phyloP scores from a whole-genome alignment of 1,140 invertebrate genomes.

The Drosophila novamexicana region DNA sequence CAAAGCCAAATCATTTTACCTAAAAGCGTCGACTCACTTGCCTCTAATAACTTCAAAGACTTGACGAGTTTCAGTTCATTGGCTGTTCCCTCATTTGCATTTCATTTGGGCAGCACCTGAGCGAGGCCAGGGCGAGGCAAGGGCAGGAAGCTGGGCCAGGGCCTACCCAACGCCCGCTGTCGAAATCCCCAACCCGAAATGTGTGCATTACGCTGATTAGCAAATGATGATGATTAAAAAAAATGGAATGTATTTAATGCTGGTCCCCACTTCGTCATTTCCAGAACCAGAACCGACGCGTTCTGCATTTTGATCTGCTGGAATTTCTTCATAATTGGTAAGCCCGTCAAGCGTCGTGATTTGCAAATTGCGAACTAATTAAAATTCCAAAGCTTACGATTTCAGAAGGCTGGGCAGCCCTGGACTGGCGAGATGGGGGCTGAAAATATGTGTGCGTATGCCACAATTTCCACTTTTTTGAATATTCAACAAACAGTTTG shows the following conservation, averaged over 20 bases:
- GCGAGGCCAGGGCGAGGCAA: too few relatives aligned
- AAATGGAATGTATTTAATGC: slow-evolving; percentile 27
- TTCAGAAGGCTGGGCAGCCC: slow-evolving; percentile 1
- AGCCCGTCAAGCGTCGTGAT: slow-evolving; percentile 68
- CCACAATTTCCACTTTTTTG: slow-evolving; percentile 16
- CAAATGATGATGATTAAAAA: slow-evolving; percentile 71
- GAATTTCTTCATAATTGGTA: slow-evolving; percentile 70
- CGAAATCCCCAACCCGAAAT: neutral
- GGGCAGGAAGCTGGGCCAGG: neutral
- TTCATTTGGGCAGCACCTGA: slow-evolving; percentile 28
- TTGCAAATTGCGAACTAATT: slow-evolving; percentile 68
- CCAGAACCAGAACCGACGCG: slow-evolving; percentile 15
- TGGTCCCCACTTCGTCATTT: neutral
- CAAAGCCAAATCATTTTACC: slow-evolving; percentile 24
- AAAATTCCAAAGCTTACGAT: slow-evolving; percentile 43
- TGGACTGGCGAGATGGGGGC: too few relatives aligned
- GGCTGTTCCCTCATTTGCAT: slow-evolving; percentile 55
- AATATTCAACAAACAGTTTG: slow-evolving; percentile 53
- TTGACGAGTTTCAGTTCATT: slow-evolving; percentile 35
- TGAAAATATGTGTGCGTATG: slow-evolving; percentile 12
- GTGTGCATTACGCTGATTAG: slow-evolving; percentile 51
- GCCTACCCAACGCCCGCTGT: neutral
- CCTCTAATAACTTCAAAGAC: slow-evolving; percentile 57
- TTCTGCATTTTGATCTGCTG: slow-evolving; percentile 54
- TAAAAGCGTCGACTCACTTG: slow-evolving; percentile 55